phyloP scores from a whole-genome alignment of 2,113 vertebrate genomes.

The Odocoileus virginianus region DNA sequence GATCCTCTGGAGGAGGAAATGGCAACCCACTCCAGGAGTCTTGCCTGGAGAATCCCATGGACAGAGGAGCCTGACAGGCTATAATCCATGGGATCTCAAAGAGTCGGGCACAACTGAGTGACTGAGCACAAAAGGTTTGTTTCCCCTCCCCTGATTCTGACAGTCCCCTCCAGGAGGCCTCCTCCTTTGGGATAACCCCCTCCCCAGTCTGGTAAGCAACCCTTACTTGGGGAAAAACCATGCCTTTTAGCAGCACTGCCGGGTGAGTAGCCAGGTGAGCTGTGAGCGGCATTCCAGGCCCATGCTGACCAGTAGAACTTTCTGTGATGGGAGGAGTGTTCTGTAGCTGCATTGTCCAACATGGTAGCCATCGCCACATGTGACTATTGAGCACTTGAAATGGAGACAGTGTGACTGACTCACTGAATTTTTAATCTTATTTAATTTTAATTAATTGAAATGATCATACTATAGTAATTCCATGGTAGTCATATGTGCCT shows the following conservation, averaged over 20 bases:
- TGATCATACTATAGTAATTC: not conserved
- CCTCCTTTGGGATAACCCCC: conserved; percentile 65
- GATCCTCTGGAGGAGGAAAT: not conserved
- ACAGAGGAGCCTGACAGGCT: not conserved
- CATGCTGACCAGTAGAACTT: not conserved
- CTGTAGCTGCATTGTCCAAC: fast-evolving
- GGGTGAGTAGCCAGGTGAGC: conserved; percentile 52
- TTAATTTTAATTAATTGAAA: not conserved
- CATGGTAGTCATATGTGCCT: too few species aligned
- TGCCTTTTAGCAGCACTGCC: conserved; percentile 74
- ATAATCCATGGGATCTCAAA: not conserved
- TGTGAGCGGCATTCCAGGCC: not conserved
- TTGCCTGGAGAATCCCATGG: not conserved
- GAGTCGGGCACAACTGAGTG: not conserved
- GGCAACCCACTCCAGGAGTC: not conserved
- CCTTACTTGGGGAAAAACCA: conserved; percentile 66
- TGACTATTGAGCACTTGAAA: not conserved
- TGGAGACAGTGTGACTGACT: not conserved
- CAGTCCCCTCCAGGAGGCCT: conserved; percentile 70
- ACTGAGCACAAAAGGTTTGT: conserved; percentile 73
- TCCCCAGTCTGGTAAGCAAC: conserved; percentile 65
- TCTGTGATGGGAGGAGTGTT: too few species aligned
- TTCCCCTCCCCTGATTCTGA: conserved; percentile 76
- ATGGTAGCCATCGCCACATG: not conserved
- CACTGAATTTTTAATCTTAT: not conserved